phyloP scores from a whole-genome alignment of 2,113 vertebrate genomes.

The Cyanoramphus novaezelandiae region DNA sequence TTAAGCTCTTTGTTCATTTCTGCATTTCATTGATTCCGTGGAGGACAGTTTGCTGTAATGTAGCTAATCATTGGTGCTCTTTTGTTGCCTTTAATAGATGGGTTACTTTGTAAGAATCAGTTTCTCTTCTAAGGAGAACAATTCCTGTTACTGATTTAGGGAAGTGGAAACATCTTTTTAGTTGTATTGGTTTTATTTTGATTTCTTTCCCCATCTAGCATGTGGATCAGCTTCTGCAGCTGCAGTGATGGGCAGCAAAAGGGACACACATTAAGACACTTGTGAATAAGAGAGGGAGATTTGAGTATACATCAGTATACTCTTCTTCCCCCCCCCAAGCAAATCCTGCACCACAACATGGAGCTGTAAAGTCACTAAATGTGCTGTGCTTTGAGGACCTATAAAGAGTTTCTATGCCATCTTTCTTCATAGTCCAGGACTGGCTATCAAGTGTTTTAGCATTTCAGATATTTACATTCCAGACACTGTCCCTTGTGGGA shows the following conservation, averaged over 20 bases:
- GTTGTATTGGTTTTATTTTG: not conserved
- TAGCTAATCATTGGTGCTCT: not conserved
- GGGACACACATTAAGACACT: rapidly evolving
- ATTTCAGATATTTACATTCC: not conserved
- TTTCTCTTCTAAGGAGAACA: not conserved
- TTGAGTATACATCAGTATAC: not conserved
- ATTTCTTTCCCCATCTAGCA: not conserved
- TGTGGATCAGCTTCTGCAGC: not conserved
- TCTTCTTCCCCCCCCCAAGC: not conserved
- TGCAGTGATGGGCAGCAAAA: not conserved
- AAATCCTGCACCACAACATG: not conserved
- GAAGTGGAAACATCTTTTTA: not conserved
- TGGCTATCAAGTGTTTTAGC: not conserved
- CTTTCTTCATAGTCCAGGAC: not conserved
- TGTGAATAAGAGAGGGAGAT: not conserved
- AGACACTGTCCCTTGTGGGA: not conserved
- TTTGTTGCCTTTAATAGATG: not conserved
- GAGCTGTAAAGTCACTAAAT: not conserved
- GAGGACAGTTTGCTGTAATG: not conserved
- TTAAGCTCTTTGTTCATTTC: not conserved
- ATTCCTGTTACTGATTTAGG: not conserved
- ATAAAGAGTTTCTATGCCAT: not conserved
- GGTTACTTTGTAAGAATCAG: not conserved
- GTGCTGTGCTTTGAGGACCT: not conserved
- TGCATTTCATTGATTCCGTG: not conserved